These are phyloP conservation scores for Liparis tanakae DNA, from an alignment of 2,797 vertebrate genomes.

Conservation along the genomic window DNA sequence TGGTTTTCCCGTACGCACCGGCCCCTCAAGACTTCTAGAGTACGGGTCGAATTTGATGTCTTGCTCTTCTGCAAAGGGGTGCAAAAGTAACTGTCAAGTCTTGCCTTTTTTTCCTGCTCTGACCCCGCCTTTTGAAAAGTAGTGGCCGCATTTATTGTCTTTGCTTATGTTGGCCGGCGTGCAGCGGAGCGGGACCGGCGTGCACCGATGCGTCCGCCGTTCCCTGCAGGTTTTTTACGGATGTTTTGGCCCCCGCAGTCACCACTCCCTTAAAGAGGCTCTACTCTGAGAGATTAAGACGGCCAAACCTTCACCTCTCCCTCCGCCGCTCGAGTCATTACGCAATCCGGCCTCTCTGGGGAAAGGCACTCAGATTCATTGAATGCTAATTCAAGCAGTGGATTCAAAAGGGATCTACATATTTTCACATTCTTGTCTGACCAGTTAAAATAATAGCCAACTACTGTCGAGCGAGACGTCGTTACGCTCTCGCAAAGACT, in stretches of 20 bases:
- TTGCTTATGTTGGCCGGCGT: conserved; percentile 47
- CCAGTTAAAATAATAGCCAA: conserved; percentile 54
- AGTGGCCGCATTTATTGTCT: conserved; percentile 46
- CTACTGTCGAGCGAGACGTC: conserved; percentile 50
- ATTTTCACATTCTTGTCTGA: conserved; percentile 63
- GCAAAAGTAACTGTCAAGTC: conserved; percentile 34
- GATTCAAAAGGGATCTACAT: conserved; percentile 71
- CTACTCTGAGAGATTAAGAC: conserved; percentile 81
- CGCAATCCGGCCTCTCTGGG: conserved; percentile 65
- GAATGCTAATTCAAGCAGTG: conserved; percentile 77
- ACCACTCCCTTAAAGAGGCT: conserved; percentile 70
- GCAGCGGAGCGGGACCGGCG: conserved; percentile 59
- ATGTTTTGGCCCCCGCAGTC: conserved; percentile 73
- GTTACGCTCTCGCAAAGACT: conserved; percentile 42
- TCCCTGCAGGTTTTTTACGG: conserved; percentile 74
- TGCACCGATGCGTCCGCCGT: conserved; percentile 59
- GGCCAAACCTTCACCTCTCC: conserved; percentile 77
- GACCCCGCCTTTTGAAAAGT: conserved; percentile 50
- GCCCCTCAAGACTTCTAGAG: conserved; percentile 41
- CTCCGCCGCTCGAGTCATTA: conserved; percentile 80
- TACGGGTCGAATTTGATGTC: conserved; percentile 43
- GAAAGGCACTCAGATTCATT: conserved; percentile 70
- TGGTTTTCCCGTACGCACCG: conserved; percentile 16
- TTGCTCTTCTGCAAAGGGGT: conserved; percentile 49
- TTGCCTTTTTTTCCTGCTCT: conserved; percentile 28